A percentile compares a stretch with the other conserved stretches of the same genome.
These are phyloP conservation scores for Dicyrtomina minuta DNA, from an alignment of 2,888 invertebrate species.

Conservation along the genomic window DNA sequence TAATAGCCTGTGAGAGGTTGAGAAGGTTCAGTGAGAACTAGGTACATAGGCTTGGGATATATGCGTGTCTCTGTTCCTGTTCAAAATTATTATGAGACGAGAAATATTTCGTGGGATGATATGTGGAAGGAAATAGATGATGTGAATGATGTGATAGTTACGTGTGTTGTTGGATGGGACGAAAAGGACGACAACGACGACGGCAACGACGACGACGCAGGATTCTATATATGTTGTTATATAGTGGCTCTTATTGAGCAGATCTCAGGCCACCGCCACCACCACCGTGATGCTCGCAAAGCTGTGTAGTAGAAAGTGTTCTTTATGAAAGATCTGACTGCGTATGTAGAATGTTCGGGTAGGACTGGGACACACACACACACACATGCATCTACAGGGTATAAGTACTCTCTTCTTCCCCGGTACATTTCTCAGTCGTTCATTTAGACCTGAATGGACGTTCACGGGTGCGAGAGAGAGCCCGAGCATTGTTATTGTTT, in stretches of 20 bases:
- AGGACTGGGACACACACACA: too few relatives aligned
- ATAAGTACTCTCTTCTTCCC: constrained; percentile 6
- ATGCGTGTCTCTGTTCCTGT: background rate
- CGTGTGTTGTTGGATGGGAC: background rate
- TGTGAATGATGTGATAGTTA: constrained; percentile 8
- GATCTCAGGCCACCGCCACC: background rate
- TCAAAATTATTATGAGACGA: background rate
- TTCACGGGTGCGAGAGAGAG: too few relatives aligned
- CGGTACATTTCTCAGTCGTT: constrained; percentile 20
- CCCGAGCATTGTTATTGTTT: too few relatives aligned
- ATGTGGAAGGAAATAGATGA: background rate
- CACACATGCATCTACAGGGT: constrained; percentile 2
- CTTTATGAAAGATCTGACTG: background rate
- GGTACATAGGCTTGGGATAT: background rate
- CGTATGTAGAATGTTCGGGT: too few relatives aligned
- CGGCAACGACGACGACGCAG: too few relatives aligned
- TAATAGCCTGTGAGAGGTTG: background rate
- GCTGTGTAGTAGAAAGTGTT: background rate
- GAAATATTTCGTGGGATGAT: background rate
- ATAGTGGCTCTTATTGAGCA: too few relatives aligned
- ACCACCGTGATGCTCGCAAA: background rate
- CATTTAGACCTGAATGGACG: constrained; percentile 15
- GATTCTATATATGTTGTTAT: too few relatives aligned
- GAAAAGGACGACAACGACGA: background rate
- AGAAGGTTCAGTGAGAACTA: background rate